These are phyloP conservation scores for Hyles vespertilio DNA, from an alignment of 1,140 invertebrate genomes.

Conservation along the genomic window DNA sequence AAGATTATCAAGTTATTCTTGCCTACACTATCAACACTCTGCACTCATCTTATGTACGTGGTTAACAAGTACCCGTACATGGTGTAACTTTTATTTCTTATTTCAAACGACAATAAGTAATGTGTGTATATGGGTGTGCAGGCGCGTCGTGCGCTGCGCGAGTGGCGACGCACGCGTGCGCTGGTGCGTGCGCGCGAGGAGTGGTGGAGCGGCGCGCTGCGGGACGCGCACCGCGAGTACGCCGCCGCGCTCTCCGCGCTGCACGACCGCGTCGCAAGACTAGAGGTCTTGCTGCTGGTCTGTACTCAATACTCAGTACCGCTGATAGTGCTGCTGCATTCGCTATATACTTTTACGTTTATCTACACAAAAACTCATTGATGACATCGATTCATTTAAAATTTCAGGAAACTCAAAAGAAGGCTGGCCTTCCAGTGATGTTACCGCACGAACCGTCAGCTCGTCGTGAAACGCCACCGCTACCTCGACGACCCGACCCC, in stretches of 20 bases:
- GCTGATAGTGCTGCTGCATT: too few relatives aligned
- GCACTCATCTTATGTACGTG: too few relatives aligned
- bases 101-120: not conserved
- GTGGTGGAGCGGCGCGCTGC: constrained; percentile 60
- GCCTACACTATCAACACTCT: too few relatives aligned
- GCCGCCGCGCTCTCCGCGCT: constrained; percentile 57
- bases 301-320: constrained; percentile 9
- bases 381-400: not conserved
- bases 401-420: constrained; percentile 88
- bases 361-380: too few relatives aligned
- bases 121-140: constrained; percentile 16
- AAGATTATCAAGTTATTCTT: too few relatives aligned
- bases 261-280: constrained; percentile 62
- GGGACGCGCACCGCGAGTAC: constrained; percentile 66
- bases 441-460: constrained; percentile 87
- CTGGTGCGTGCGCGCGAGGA: constrained; percentile 65
- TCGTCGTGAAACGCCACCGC: constrained; percentile 84
- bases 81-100: not conserved
- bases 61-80: not conserved
- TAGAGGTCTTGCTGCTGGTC: constrained; percentile 62
- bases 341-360: too few relatives aligned
- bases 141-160: constrained; percentile 58
- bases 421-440: constrained; percentile 89
- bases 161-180: constrained; percentile 60
- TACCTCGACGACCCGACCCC: constrained; percentile 82